Base-by-base conservation (phyloP, 2,113 vertebrate species). In the Caracal caracal region DNA sequence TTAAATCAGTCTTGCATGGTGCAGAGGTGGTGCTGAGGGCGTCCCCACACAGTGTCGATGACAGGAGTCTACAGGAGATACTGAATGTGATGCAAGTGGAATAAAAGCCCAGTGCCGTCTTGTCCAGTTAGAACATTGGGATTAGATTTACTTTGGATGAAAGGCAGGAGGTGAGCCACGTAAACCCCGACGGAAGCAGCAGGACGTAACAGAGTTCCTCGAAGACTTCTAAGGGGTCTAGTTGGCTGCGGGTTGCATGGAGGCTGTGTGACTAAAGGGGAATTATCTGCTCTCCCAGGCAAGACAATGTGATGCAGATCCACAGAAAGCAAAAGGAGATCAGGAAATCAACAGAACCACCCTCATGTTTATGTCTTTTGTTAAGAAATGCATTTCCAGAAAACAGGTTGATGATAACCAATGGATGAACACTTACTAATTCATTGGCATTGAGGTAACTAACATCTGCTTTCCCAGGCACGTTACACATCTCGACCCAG, bases 401-500 rank as follows among this genome's bases (percentile, higher is more conserved):
- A 86, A 78, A 15, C 9, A 2, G 1, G 40, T 22, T 53, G 53
- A 83, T 40, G 12, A 22, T 65, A 65, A 26, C 73, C 16, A 22
- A 6, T n/a, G 26, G 59, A 28, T 82, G 47, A 26, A 51, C 28
- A 12, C 16, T 33, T 20, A 40, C 28, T 30, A 13, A 35, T 70
- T 37, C 6, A 26, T 4, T 26, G 78, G 43, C 33, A 20, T 1
- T 30, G 59, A 35, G 30, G 53, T 76, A 20, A 26, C 16, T 28
- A 19, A 35, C 13, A 5, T 56, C 56, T 49, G 11, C 35, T 87
- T 84, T 68, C 70, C 92, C 71, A 68, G 53, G 63, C 30, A 35
- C 49, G n/a, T 59, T 15, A 9, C 7, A 9, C 19, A 5, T 3
- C 43, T 63, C 4, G 0, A 19, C 43, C 33, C 30, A 5, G 35